phyloP scores from a whole-genome alignment of 2,113 vertebrate species.

The Hoplias malabaricus region DNA sequence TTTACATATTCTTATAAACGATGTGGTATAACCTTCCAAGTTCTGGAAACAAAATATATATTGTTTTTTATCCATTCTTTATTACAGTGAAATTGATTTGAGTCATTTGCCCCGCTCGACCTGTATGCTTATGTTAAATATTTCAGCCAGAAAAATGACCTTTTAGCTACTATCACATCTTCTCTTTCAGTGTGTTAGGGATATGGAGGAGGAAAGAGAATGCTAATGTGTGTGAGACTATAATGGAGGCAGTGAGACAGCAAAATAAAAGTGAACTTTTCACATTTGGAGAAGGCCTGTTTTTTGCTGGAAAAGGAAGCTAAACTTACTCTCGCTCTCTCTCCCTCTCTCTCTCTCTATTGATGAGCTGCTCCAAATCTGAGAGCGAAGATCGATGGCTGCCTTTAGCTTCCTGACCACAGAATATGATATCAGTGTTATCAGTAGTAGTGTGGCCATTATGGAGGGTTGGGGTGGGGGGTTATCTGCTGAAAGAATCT shows the following conservation, averaged over 20 bases:
- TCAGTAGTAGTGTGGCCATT: background rate
- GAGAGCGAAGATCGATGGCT: slow-evolving; percentile 3
- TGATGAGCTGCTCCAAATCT: background rate
- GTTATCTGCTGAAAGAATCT: background rate
- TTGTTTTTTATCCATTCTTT: background rate
- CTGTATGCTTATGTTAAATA: background rate
- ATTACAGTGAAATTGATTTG: background rate
- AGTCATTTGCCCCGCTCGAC: background rate
- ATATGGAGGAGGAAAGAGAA: background rate
- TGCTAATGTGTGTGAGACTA: background rate
- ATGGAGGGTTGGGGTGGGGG: background rate
- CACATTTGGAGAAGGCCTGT: slow-evolving; percentile 1
- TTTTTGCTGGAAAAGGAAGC: slow-evolving; percentile 34
- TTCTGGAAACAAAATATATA: too few species aligned
- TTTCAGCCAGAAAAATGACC: background rate
- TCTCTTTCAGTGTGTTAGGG: background rate
- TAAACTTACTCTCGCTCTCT: background rate
- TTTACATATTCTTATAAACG: background rate
- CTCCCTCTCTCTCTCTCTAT: too few species aligned
- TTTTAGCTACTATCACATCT: background rate
- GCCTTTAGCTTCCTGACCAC: slow-evolving; percentile 3
- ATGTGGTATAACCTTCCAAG: background rate
- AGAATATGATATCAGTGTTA: slow-evolving; percentile 1
- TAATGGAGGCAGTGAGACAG: background rate
- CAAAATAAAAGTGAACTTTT: background rate